phyloP scores from a whole-genome alignment of 2,888 invertebrate species.

The Parthenolecanium corni region DNA sequence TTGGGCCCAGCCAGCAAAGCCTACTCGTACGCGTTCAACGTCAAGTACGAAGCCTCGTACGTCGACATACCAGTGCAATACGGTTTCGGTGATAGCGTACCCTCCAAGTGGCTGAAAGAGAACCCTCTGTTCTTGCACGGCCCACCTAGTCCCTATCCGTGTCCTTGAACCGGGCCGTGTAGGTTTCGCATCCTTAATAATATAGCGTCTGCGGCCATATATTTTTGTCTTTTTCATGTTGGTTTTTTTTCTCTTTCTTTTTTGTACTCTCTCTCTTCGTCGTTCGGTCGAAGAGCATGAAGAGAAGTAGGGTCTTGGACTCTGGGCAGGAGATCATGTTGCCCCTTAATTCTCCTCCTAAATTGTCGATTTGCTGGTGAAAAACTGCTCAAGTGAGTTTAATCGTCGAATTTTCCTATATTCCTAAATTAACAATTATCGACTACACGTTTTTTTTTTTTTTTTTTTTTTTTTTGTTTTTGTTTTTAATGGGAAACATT shows the following conservation, averaged over 20 bases:
- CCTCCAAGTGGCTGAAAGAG: slow-evolving; percentile 23
- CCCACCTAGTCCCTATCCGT: slow-evolving; percentile 20
- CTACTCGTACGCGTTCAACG: slow-evolving; percentile 8
- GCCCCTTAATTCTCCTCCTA: too few relatives aligned
- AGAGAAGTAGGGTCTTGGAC: too few relatives aligned
- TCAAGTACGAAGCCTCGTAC: slow-evolving; percentile 24
- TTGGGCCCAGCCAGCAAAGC: background rate
- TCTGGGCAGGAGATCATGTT: too few relatives aligned
- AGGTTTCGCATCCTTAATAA: background rate
- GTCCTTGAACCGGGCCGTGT: slow-evolving; percentile 14
- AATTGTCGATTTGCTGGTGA: too few relatives aligned
- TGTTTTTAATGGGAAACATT: too few relatives aligned
- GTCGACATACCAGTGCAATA: slow-evolving; percentile 28
- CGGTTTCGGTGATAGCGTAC: slow-evolving; percentile 25
- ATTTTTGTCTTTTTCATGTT: background rate
- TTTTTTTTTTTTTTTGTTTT: background rate
- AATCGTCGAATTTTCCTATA: too few relatives aligned
- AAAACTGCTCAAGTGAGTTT: too few relatives aligned
- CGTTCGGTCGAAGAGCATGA: too few relatives aligned
- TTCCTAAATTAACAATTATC: too few relatives aligned
- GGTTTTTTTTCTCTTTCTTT: background rate
- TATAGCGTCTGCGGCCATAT: background rate
- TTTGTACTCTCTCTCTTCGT: too few relatives aligned
- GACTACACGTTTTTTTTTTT: too few relatives aligned
- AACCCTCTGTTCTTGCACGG: slow-evolving; percentile 19